phyloP scores from a whole-genome alignment of 2,113 vertebrate species.

The Xiphophorus maculatus region DNA sequence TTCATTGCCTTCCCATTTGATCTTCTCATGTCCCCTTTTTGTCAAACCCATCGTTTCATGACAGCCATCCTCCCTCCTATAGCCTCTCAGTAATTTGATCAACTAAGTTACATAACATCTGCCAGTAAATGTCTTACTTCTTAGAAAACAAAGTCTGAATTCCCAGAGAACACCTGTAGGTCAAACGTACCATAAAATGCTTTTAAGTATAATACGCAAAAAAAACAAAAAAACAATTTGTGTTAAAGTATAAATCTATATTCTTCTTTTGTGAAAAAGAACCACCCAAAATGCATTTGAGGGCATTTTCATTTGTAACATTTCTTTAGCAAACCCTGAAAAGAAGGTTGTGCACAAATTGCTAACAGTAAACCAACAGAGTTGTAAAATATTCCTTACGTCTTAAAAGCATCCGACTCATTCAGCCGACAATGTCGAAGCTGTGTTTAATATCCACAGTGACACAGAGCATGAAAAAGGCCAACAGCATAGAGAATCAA shows the following conservation, averaged over 20 bases:
- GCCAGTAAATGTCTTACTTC: conserved; percentile 66
- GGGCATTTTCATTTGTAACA: conserved; percentile 1
- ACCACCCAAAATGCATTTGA: conserved; percentile 25
- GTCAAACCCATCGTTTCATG: conserved; percentile 15
- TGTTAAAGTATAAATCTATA: conserved; percentile 9
- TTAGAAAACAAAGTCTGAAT: conserved; percentile 52
- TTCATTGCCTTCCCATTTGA: conserved; percentile 13
- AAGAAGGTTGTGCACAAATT: conserved; percentile 35
- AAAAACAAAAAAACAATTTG: conserved; percentile 1
- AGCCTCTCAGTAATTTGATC: conserved; percentile 51
- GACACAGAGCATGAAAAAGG: conserved; percentile 25
- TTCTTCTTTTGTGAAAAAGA: conserved; percentile 40
- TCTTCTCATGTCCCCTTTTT: conserved; percentile 20
- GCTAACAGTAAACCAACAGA: conserved; percentile 18
- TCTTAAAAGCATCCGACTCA: conserved; percentile 25
- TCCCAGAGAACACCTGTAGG: conserved; percentile 41
- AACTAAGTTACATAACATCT: conserved; percentile 52
- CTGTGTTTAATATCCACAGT: conserved; percentile 42
- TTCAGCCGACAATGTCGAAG: conserved; percentile 7
- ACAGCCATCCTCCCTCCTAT: conserved; percentile 37
- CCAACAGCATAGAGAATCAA: conserved; percentile 32
- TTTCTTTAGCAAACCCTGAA: conserved; percentile 15
- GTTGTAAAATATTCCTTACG: conserved; percentile 33
- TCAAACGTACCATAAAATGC: conserved; percentile 24
- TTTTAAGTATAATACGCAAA: conserved; percentile 1